These are phyloP conservation scores for Agapornis roseicollis DNA, from an alignment of 2,113 vertebrate genomes.

Conservation along the genomic window DNA sequence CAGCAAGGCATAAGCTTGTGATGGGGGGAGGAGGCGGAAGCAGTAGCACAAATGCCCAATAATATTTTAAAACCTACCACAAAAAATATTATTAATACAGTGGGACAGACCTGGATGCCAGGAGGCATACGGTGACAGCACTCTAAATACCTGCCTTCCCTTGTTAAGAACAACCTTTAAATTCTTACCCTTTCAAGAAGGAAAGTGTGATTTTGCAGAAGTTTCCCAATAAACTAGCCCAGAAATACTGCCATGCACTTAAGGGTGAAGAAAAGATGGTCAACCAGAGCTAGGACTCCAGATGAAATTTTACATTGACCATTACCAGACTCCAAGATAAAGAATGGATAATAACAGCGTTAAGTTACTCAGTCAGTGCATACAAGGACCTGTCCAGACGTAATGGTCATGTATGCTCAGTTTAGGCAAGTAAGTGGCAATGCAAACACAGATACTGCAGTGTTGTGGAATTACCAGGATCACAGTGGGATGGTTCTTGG, in stretches of 20 bases:
- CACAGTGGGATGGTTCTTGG: rapidly evolving
- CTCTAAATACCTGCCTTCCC: not conserved
- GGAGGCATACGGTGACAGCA: not conserved
- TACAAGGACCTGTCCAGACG: not conserved
- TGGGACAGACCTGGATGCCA: not conserved
- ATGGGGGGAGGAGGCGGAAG: not conserved
- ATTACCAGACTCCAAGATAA: not conserved
- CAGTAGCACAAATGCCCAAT: not conserved
- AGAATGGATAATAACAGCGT: not conserved
- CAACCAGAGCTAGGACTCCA: not conserved
- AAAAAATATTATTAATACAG: not conserved
- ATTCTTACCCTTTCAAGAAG: not conserved
- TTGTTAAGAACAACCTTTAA: not conserved
- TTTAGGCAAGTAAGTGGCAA: not conserved
- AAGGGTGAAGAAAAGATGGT: not conserved
- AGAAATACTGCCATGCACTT: not conserved
- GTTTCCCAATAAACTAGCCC: not conserved
- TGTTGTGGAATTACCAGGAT: not conserved
- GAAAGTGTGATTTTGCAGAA: not conserved
- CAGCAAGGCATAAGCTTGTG: not conserved
- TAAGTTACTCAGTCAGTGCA: not conserved
- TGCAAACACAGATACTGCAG: not conserved
- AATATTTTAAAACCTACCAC: not conserved
- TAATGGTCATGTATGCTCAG: not conserved
- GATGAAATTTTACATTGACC: not conserved